Base-by-base conservation (phyloP, 2,888 invertebrate species). In the Hydropsyche betteni region DNA sequence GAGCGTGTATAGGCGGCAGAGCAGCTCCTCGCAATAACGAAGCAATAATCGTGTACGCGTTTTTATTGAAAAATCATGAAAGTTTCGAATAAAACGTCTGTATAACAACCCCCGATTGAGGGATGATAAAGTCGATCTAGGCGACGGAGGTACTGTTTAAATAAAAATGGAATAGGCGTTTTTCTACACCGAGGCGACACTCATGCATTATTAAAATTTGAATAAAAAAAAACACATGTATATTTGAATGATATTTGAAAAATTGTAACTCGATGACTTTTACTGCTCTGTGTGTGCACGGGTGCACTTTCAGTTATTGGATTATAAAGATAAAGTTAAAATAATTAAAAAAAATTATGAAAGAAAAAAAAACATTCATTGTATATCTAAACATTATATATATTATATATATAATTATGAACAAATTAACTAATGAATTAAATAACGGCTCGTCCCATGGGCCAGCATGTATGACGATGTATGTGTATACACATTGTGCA, bases 401-500 rank as follows among this genome's bases (percentile, higher is more conserved):
- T 86, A 64, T 64, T 64, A 64, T 55, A 14, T 86, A 85, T 87
- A 87, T 87, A 87, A 79, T 79, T 79, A 80, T 77, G 78, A 79
- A 80, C 77, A 79, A 79, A 78, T 87, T 86, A 87, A 77, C 79
- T 77, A 79, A 77, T 78, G 87, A 87, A 87, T 86, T 87, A 86
- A 87, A 87, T 86, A 87, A 87, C 87, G 85, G 87, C 87, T 88
- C 77, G 86, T 83, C 77, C 86, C 83, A 86, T 86, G 88, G 88
- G 89, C 88, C 86, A 88, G 90, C 89, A 90, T 90, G 90, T 90
- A 89, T 88, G 88, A 86, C 86, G 87, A 88, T 87, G 88, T 90
- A 90, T 90, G 90, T 90, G 90, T 89, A 89, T 89, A 89, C 90
- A 90, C 88, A 88, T 88, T 88, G 87, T 90, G 90, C 90, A 90